Conservation (phyloP, 2,797 vertebrate species). For the Anabas testudineus region DNA sequence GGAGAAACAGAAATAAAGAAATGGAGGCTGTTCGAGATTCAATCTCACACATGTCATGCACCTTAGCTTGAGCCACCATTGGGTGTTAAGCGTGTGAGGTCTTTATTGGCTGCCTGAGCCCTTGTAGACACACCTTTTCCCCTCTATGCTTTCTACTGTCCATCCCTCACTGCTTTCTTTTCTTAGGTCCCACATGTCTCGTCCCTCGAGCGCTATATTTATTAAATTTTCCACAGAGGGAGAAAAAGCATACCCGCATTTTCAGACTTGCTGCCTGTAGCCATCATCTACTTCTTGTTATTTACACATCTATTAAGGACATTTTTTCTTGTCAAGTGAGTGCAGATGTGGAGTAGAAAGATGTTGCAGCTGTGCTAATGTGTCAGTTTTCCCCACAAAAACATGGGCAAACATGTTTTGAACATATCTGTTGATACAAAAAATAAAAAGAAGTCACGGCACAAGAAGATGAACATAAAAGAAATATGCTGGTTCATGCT, state of each 20-base stretch:
- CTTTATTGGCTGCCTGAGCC: slow-evolving; percentile 32
- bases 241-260: slow-evolving; percentile 30
- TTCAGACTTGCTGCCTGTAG: slow-evolving; percentile 10
- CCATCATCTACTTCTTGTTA: slow-evolving; percentile 40
- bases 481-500: not conserved
- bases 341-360: slow-evolving; percentile 22
- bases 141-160: not conserved
- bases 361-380: slow-evolving; percentile 17
- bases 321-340: slow-evolving; percentile 29
- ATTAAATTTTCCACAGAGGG: slow-evolving; percentile 52
- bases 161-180: slow-evolving; percentile 1
- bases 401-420: not conserved
- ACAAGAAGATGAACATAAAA: not conserved
- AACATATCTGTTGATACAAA: not conserved
- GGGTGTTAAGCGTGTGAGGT: slow-evolving; percentile 32
- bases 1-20: slow-evolving; percentile 21
- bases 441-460: not conserved
- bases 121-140: slow-evolving; percentile 19
- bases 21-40: slow-evolving; percentile 25
- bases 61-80: slow-evolving; percentile 54
- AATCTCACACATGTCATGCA: slow-evolving; percentile 53
- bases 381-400: slow-evolving; percentile 18
- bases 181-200: slow-evolving; percentile 40
- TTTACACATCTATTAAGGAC: not conserved
- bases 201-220: slow-evolving; percentile 50